These are phyloP conservation scores for Cranoglanis bouderius DNA, from an alignment of 2,113 vertebrate species.

Conservation along the genomic window DNA sequence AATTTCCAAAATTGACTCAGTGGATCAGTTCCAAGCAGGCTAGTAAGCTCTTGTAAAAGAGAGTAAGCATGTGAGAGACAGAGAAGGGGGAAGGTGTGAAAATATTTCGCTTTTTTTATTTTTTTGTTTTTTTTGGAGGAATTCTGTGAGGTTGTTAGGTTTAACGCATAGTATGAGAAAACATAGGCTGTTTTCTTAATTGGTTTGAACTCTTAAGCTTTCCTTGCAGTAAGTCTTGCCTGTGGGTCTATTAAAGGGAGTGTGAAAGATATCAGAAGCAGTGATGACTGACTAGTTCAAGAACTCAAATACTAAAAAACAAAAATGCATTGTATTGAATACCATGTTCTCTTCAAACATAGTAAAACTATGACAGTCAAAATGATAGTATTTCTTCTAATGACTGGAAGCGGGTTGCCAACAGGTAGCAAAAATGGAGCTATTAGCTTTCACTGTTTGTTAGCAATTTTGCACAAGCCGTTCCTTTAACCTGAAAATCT, in stretches of 20 bases:
- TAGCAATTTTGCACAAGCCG: background rate
- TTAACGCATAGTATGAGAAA: background rate
- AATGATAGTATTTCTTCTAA: background rate
- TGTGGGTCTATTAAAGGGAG: background rate
- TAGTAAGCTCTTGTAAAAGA: constrained; percentile 5
- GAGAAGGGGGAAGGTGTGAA: constrained; percentile 22
- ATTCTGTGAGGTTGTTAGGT: background rate
- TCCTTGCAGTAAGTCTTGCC: background rate
- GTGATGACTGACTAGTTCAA: background rate
- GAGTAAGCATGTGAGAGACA: constrained; percentile 13
- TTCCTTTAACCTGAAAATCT: background rate
- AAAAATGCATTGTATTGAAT: background rate
- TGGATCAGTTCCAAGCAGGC: background rate
- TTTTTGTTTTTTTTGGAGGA: background rate
- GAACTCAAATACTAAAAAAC: background rate
- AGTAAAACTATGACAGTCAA: background rate
- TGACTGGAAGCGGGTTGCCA: background rate
- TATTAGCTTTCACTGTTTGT: background rate
- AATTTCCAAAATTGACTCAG: constrained; percentile 54
- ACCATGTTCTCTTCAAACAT: background rate
- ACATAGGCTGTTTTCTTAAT: background rate
- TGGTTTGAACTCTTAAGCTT: background rate
- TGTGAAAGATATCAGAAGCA: background rate
- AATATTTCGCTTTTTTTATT: background rate
- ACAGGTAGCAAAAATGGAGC: background rate